Base-by-base conservation (phyloP, 2,797 vertebrate species). In the Pseudotriccus pelzelni region DNA sequence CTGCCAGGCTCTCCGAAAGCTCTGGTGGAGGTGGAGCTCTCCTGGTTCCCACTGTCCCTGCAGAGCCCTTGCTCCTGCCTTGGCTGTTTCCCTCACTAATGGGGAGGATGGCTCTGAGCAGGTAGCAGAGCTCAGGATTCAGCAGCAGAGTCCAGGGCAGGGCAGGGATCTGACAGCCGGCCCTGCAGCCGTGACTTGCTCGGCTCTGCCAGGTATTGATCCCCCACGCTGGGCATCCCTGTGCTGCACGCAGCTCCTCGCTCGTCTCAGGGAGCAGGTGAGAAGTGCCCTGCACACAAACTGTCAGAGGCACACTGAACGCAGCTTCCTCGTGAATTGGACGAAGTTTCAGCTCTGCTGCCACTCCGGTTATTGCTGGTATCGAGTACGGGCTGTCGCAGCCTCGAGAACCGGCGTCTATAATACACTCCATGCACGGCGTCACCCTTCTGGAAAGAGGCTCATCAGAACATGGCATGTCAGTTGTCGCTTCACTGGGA, bases 401-500 rank as follows among this genome's bases (percentile, higher is more conserved):
- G 80, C 34, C 9, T 1, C 4, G 41, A 88, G 84, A 87, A 37
- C 3, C 0, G 2, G 79, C 70, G 32, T 37, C 93, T 95, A 84
- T 95, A 94, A 96, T 91, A 79, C 91, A 68, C 89, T 90, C 75
- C 6, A 21, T 43, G 86, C 84, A 83, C 27, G 7, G 70, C 41
- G 84, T 90, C 77, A 83, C 88, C 80, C 86, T 72, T 52, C 83
- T 95, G 92, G 91, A 93, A 91, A 87, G 78, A 76, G 93, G 79
- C 66, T 94, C 90, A 87, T 92, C 90, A 63, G 87, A 96, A 95
- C 89, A 90, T 8, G 82, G 91, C 92, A 30, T 80, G 83, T 96
- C 94, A 93, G 75, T 96, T 97, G 96, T 96, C 96, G 93, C 96
- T 92, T 96, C 79, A 30, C 79, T 41, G 75, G 79, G 85, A 95